Base-by-base conservation (phyloP, 2,113 vertebrate genomes). In the Menura novaehollandiae region DNA sequence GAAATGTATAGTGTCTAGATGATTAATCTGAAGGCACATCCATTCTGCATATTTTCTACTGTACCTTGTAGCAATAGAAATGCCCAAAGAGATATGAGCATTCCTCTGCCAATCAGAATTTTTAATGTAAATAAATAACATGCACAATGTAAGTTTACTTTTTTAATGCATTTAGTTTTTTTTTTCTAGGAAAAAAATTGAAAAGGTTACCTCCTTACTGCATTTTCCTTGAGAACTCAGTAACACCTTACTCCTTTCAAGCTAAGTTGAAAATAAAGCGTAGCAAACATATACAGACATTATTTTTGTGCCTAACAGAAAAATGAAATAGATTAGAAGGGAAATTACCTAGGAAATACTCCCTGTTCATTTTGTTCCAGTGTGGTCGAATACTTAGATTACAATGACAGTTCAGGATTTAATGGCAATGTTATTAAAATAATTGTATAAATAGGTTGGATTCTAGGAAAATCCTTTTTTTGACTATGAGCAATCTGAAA, bases 1-100 rank as follows among this genome's bases (percentile, higher is more conserved):
- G 91, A 97, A 97, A 97, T 89, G 82, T 84, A 89, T 97, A 93
- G 88, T 87, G 89, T 94, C 85, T 95, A 78, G 86, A 85, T 95
- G 78, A 72, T 95, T 96, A 92, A 96, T 96, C 80, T 90, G 81
- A 89, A 95, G 74, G n/a, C 86, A 22, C 51, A 80, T 88, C 89
- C 64, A 32, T 64, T 88, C 93, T 87, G 81, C 82, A 37, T 89
- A 30, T 68, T 89, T 91, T 46, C 43, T 80, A 11, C 66, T 92
- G 69, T 87, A 81, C 10, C 2, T 43, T 39, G 28, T 32, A 84
- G 37, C 66, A 74, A 10, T 1, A 2, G 44, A 84, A 89, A 75
- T 58, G 69, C 52, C 69, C 85, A 51, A 39, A 93, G 60, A 86
- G 37, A 44, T 8, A 24, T 5, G 8, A 88, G 26, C n/a, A 52